These are phyloP conservation scores for Adelosebastes latens DNA, from an alignment of 2,797 vertebrate genomes.

Conservation along the genomic window DNA sequence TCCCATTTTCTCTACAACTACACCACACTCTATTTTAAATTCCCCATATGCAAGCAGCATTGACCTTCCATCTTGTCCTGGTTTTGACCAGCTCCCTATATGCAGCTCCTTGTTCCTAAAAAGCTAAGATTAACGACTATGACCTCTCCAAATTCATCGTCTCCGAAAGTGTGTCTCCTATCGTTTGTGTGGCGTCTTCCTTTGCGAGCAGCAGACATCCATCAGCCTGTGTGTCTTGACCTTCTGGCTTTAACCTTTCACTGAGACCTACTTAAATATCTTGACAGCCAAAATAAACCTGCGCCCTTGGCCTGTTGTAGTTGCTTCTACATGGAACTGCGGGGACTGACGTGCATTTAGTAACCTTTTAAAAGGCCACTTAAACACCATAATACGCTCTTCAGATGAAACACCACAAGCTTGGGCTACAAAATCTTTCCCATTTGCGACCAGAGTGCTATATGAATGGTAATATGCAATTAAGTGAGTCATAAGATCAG, in stretches of 20 bases:
- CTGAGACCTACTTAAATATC: constrained; percentile 54
- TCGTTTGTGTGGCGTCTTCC: constrained; percentile 7
- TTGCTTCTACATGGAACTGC: constrained; percentile 14
- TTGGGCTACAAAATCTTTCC: neutral
- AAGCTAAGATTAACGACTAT: constrained; percentile 44
- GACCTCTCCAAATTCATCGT: constrained; percentile 49
- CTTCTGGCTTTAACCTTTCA: constrained; percentile 52
- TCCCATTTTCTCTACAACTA: neutral
- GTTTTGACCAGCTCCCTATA: constrained; percentile 20
- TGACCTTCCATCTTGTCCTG: constrained; percentile 16
- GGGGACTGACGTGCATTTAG: constrained; percentile 8
- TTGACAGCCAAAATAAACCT: constrained; percentile 46
- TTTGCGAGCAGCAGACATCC: constrained; percentile 28
- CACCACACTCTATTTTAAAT: neutral
- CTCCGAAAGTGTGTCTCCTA: constrained; percentile 25
- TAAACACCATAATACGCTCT: constrained; percentile 1
- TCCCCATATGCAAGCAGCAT: neutral
- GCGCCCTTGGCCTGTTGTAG: constrained; percentile 16
- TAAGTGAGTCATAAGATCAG: neutral
- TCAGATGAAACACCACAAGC: neutral
- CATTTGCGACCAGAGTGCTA: neutral
- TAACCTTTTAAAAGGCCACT: constrained; percentile 46
- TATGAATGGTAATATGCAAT: neutral
- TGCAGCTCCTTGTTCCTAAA: constrained; percentile 8
- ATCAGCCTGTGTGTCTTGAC: constrained; percentile 51